phyloP scores from a whole-genome alignment of 2,888 invertebrate genomes.

The Polyommatus iphigenia region DNA sequence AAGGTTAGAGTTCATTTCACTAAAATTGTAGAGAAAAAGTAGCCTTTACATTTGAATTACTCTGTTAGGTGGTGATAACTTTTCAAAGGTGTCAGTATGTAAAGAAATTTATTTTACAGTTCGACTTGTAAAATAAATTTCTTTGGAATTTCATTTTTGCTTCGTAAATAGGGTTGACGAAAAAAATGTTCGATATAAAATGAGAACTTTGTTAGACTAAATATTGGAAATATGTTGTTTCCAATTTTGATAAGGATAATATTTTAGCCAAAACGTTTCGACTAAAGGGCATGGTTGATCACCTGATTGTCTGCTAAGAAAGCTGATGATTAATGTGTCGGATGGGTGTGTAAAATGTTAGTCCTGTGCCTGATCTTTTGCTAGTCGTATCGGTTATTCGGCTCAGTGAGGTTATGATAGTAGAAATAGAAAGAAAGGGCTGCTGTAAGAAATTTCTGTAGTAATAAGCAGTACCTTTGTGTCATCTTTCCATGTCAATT shows the following conservation, averaged over 20 bases:
- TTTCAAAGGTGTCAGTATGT: conserved; percentile 14
- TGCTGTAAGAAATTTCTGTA: too few relatives aligned
- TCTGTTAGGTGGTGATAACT: conserved; percentile 11
- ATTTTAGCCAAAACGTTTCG: too few relatives aligned
- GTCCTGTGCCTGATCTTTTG: neutral
- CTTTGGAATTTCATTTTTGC: conserved; percentile 38
- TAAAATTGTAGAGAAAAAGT: neutral
- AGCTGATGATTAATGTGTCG: neutral
- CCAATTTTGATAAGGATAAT: too few relatives aligned
- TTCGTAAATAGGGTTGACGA: conserved; percentile 30
- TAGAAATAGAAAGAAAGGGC: neutral
- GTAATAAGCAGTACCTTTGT: too few relatives aligned
- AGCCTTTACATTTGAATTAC: conserved; percentile 18
- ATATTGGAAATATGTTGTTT: too few relatives aligned
- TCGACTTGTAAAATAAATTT: conserved; percentile 34
- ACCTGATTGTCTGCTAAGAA: too few relatives aligned
- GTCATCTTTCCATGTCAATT: too few relatives aligned
- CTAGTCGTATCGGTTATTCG: neutral
- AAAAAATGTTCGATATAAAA: neutral
- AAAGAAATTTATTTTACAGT: too few relatives aligned
- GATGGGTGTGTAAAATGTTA: neutral
- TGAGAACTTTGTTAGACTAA: too few relatives aligned
- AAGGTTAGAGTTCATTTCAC: conserved; percentile 10
- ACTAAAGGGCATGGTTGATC: too few relatives aligned
- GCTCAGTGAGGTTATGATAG: neutral